phyloP scores from a whole-genome alignment of 2,113 vertebrate genomes.

The Microtus oregoni region DNA sequence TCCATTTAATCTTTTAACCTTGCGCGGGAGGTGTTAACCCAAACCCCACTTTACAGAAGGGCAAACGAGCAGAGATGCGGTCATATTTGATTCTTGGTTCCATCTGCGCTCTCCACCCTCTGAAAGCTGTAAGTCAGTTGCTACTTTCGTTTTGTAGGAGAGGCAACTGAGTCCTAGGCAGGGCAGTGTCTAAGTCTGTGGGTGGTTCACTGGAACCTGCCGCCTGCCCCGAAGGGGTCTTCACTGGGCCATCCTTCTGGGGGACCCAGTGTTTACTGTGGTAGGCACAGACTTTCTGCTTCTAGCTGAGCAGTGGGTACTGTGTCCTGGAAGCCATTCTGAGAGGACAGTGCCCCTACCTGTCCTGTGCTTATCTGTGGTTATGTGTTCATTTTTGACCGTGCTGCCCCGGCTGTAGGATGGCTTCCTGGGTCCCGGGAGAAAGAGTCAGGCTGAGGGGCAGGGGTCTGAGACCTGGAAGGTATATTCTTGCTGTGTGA shows the following conservation, averaged over 20 bases:
- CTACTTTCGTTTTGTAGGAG: conserved; percentile 21
- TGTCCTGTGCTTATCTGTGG: too few species aligned
- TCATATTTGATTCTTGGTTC: background rate
- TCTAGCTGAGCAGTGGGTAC: fast-evolving
- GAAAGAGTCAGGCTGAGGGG: too few species aligned
- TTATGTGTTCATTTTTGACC: too few species aligned
- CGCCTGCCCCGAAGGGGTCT: background rate
- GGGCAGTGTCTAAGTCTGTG: background rate
- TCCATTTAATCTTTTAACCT: too few species aligned
- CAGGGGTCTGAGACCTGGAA: too few species aligned
- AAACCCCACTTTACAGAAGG: background rate
- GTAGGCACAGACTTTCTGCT: background rate
- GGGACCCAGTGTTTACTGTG: background rate
- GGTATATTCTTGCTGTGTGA: background rate
- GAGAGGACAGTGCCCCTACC: too few species aligned
- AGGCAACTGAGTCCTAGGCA: background rate
- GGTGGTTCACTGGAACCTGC: fast-evolving
- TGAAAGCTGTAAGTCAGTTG: background rate
- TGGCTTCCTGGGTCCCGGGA: too few species aligned
- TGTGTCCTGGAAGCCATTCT: background rate
- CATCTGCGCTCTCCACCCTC: background rate
- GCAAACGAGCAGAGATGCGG: background rate
- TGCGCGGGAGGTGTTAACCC: fast-evolving
- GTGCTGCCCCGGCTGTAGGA: too few species aligned
- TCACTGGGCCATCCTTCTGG: fast-evolving